phyloP scores from a whole-genome alignment of 2,888 invertebrate species.

The Aromia moschata region DNA sequence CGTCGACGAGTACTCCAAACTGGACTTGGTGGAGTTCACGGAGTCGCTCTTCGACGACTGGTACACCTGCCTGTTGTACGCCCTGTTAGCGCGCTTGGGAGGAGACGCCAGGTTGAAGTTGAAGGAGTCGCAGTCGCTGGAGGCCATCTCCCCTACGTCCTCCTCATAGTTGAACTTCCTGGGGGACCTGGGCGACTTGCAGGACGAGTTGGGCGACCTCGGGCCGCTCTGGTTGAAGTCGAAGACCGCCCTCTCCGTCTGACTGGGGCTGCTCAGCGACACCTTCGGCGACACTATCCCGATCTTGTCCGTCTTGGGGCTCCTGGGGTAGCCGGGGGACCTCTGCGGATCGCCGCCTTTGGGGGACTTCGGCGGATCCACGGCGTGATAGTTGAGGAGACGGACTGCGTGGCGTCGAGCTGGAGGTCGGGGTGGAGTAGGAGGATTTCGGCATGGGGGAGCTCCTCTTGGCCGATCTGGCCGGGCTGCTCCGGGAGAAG shows the following conservation, averaged over 20 bases:
- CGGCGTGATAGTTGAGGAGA: constrained; percentile 48
- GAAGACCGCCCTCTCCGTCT: constrained; percentile 47
- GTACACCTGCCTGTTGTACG: constrained; percentile 53
- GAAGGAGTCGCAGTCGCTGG: constrained; percentile 53
- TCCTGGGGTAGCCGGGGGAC: constrained; percentile 48
- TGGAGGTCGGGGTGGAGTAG: constrained; percentile 55
- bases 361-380: constrained; percentile 44
- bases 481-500: constrained; percentile 55
- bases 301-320: constrained; percentile 41
- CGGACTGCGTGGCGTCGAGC: constrained; percentile 54
- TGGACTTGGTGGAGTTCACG: constrained; percentile 56
- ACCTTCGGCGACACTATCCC: constrained; percentile 50
- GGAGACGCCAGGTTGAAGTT: constrained; percentile 58
- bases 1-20: constrained; percentile 58
- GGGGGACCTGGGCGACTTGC: constrained; percentile 55
- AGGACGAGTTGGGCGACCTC: constrained; percentile 48
- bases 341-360: constrained; percentile 38
- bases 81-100: constrained; percentile 51
- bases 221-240: constrained; percentile 41
- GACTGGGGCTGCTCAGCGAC: constrained; percentile 53
- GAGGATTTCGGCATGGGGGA: constrained; percentile 53
- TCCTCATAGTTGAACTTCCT: constrained; percentile 48
- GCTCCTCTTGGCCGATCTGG: constrained; percentile 51
- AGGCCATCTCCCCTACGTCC: constrained; percentile 33
- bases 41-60: constrained; percentile 58